Percentiles rank a stretch among this genome's conserved stretches.
phyloP scores from a whole-genome alignment of 30 jellyfish, hydroid and myxozoan species.

The Aurelia coerulea region DNA sequence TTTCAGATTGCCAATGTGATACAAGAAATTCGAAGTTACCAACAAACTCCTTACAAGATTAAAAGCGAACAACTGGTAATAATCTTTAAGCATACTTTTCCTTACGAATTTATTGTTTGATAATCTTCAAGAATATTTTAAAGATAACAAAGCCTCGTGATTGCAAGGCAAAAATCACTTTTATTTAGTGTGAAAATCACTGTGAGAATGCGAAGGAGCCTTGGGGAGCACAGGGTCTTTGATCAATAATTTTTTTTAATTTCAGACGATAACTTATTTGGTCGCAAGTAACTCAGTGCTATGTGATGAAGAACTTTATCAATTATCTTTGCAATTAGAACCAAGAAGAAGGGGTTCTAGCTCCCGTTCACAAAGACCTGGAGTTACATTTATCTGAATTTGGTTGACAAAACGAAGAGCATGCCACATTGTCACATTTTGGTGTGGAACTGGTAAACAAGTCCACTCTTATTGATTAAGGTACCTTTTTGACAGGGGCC shows the following conservation, averaged over 20 bases:
- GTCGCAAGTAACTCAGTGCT: constrained; percentile 43
- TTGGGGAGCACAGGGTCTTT: no score
- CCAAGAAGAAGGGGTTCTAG: constrained; percentile 81
- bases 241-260: background rate
- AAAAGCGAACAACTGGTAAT: constrained; percentile 71
- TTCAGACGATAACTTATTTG: constrained; percentile 42
- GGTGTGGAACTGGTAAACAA: background rate
- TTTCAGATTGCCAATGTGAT: constrained; percentile 74
- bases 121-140: background rate
- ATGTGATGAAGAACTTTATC: constrained; percentile 77
- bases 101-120: background rate
- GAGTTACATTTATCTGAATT: constrained; percentile 57
- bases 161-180: no score
- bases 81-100: background rate
- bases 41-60: constrained; percentile 65
- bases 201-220: no score
- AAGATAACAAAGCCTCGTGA: no score
- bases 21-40: constrained; percentile 82
- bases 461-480: background rate
- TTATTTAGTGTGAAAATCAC: no score
- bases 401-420: no score
- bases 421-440: no score
- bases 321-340: constrained; percentile 66
- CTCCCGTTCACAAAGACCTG: constrained; percentile 69
- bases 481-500: background rate